Conservation (phyloP, 2,888 invertebrate species). For the Cepaea hortensis region DNA sequence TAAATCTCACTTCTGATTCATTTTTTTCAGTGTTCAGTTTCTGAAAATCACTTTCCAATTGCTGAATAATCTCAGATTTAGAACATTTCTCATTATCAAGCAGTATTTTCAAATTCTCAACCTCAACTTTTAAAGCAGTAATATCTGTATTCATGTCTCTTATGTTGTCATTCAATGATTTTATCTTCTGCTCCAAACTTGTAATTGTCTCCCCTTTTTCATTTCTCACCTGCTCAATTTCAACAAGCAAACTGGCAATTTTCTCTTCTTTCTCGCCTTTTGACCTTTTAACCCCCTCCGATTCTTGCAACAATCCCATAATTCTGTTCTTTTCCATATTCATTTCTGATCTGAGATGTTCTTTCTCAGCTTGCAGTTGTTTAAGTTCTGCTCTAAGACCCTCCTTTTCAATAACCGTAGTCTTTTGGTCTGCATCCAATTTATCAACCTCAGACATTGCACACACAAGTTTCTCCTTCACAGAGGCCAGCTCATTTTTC, state of each 20-base stretch:
- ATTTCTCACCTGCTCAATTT: conserved; percentile 31
- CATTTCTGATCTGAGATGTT: conserved; percentile 44
- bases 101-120: conserved; percentile 23
- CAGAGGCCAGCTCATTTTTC: conserved; percentile 47
- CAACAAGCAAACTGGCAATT: conserved; percentile 27
- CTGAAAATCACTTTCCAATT: conserved; percentile 13
- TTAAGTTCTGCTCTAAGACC: conserved; percentile 32
- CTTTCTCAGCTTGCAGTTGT: conserved; percentile 39
- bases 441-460: conserved; percentile 49
- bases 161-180: not conserved
- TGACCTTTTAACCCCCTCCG: conserved; percentile 28
- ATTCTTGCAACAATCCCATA: conserved; percentile 32
- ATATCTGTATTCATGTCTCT: conserved; percentile 22
- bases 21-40: conserved; percentile 20
- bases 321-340: conserved; percentile 34
- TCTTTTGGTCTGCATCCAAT: conserved; percentile 48
- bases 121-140: not conserved
- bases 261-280: conserved; percentile 35
- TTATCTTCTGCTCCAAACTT: conserved; percentile 14
- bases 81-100: conserved; percentile 22
- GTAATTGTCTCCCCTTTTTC: conserved; percentile 49
- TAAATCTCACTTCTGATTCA: conserved; percentile 15
- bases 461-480: not conserved
- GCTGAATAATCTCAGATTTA: conserved; percentile 27
- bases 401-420: conserved; percentile 17